A percentile compares a stretch with the other conserved stretches of the same genome.
phyloP scores from a whole-genome alignment of 2,113 vertebrate genomes.

The Notothenia coriiceps region DNA sequence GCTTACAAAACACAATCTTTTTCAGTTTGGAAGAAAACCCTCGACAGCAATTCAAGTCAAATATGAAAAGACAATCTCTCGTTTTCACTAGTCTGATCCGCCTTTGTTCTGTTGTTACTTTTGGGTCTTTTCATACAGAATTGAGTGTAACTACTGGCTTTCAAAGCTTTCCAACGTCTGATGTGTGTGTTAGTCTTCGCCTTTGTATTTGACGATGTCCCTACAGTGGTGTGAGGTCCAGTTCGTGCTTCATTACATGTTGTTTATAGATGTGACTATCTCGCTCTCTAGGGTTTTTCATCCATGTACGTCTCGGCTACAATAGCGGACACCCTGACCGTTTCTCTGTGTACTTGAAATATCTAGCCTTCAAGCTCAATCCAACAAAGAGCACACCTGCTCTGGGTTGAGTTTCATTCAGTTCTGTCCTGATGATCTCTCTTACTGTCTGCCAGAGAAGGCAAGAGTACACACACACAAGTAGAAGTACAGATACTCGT shows the following conservation, averaged over 20 bases:
- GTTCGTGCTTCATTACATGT: conserved; percentile 15
- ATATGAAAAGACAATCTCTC: conserved; percentile 1
- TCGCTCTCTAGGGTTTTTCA: conserved; percentile 17
- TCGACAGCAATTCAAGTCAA: background rate
- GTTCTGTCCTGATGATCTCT: background rate
- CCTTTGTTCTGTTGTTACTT: background rate
- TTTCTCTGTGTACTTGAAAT: conserved; percentile 8
- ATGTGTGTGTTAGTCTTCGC: background rate
- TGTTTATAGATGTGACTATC: background rate
- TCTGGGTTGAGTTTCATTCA: conserved; percentile 18
- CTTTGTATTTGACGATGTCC: background rate
- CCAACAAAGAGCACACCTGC: conserved; percentile 29
- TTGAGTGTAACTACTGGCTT: conserved; percentile 10
- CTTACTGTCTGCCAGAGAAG: too few relatives aligned
- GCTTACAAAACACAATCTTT: background rate
- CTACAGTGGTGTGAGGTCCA: background rate
- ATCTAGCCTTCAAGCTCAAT: conserved; percentile 16
- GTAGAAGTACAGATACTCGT: too few relatives aligned
- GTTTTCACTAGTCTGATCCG: background rate
- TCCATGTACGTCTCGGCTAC: background rate
- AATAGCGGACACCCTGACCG: background rate
- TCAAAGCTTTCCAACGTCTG: conserved; percentile 2
- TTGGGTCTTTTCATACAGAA: background rate
- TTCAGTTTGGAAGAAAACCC: conserved; percentile 3
- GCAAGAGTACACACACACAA: too few relatives aligned